A percentile compares a stretch with the other conserved stretches of the same genome.
phyloP scores from a whole-genome alignment of 2,113 vertebrate species.

The Falcunculus frontatus region DNA sequence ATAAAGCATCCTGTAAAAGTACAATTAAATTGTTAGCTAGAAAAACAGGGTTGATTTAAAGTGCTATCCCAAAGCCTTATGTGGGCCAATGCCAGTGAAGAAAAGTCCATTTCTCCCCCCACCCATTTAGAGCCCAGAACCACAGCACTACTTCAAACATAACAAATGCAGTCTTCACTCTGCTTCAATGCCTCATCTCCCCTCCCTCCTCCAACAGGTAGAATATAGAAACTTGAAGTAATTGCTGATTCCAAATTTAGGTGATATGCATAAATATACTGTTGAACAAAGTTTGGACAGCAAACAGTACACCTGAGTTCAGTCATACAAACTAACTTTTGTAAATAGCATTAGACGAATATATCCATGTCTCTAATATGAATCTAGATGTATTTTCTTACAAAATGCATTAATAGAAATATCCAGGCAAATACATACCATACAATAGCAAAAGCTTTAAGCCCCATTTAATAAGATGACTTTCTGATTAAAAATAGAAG shows the following conservation, averaged over 20 bases:
- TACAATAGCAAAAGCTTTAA: conserved; percentile 72
- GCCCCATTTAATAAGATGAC: conserved; percentile 72
- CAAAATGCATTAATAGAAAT: conserved; percentile 77
- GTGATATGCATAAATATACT: conserved; percentile 37
- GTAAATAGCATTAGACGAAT: conserved; percentile 58
- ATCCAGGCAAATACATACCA: conserved; percentile 69
- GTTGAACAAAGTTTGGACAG: conserved; percentile 26
- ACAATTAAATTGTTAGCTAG: conserved; percentile 20
- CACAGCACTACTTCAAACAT: not conserved
- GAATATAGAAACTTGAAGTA: not conserved
- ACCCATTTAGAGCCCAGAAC: not conserved
- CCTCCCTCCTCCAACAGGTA: not conserved
- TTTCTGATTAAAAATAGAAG: conserved; percentile 78
- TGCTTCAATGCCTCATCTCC: not conserved
- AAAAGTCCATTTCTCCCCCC: not conserved
- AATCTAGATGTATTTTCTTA: conserved; percentile 71
- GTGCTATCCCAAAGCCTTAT: conserved; percentile 43
- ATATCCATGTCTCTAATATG: conserved; percentile 63
- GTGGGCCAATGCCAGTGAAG: conserved; percentile 23
- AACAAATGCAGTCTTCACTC: fast-evolving
- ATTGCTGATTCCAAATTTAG: not conserved
- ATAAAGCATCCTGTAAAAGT: conserved; percentile 39
- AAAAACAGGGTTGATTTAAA: conserved; percentile 41
- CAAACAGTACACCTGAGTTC: conserved; percentile 72
- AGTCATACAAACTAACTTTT: conserved; percentile 65